Evolutionary conservation across 1,140 invertebrate species (phyloP).

Genomic region (Drosophila subpulchrella): DNA sequence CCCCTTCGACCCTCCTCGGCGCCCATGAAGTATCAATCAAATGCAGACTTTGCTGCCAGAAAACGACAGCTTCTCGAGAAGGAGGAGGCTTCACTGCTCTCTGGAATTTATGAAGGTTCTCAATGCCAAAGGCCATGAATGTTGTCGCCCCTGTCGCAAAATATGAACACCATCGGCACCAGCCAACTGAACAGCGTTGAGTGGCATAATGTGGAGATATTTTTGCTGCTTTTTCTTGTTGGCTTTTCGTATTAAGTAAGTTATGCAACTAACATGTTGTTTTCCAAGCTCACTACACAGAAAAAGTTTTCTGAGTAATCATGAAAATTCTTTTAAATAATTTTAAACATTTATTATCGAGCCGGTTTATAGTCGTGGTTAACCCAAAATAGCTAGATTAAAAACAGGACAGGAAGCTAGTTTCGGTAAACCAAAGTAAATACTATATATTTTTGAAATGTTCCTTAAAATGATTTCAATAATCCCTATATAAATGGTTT

Average conservation of each 20-base stretch:
- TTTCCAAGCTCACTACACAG: conserved; percentile 8
- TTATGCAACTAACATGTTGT: conserved; percentile 47
- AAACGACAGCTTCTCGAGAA: conserved; percentile 16
- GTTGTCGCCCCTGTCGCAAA: conserved; percentile 65
- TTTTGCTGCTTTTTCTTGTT: conserved; percentile 33
- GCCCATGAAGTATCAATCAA: conserved; percentile 77
- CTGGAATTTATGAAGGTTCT: conserved; percentile 79
- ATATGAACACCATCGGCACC: conserved; percentile 56
- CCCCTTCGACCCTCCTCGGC: background rate
- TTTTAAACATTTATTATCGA: too few species aligned
- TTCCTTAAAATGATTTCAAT: too few species aligned
- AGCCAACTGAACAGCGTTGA: conserved; percentile 32
- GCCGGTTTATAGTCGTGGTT: too few species aligned
- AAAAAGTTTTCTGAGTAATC: background rate
- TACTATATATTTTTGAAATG: too few species aligned
- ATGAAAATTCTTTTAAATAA: too few species aligned
- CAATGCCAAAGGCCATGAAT: conserved; percentile 79
- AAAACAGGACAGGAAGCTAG: too few species aligned
- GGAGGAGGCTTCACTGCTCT: conserved; percentile 32
- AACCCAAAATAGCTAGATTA: too few species aligned
- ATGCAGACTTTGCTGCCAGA: conserved; percentile 60
- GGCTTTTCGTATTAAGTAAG: conserved; percentile 28
- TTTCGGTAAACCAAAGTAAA: too few species aligned
- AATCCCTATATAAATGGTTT: too few species aligned
- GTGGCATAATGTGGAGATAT: conserved; percentile 57